Evolutionary conservation across 2,888 invertebrate species (phyloP).

Genomic region (Xylota sylvarum): DNA sequence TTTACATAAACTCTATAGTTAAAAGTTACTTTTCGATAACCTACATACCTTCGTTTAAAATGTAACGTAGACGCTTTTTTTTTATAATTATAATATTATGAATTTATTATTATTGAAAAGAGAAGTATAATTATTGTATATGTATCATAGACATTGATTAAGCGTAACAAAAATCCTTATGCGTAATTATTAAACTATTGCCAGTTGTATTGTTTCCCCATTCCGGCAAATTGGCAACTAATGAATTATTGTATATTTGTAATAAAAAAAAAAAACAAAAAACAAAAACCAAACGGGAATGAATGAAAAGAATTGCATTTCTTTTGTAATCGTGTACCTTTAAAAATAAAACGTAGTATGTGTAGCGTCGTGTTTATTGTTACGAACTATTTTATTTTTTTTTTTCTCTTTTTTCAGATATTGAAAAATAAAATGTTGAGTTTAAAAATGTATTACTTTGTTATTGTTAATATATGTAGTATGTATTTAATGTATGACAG

Average conservation of each 20-base stretch:
- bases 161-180: constrained; percentile 54
- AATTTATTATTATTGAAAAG: constrained; percentile 40
- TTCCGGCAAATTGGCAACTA: constrained; percentile 34
- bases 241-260: constrained; percentile 57
- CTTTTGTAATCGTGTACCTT: constrained; percentile 70
- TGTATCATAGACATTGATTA: constrained; percentile 56
- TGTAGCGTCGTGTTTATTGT: constrained; percentile 53
- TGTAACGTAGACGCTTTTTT: constrained; percentile 41
- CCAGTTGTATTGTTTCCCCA: constrained; percentile 59
- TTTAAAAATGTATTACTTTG: constrained; percentile 24
- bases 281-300: constrained; percentile 37
- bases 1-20: constrained; percentile 26
- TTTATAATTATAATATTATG: constrained; percentile 23
- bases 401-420: constrained; percentile 24
- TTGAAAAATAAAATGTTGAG: constrained; percentile 60
- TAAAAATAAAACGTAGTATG: constrained; percentile 32
- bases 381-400: constrained; percentile 24
- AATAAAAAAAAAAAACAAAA: constrained; percentile 23
- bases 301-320: constrained; percentile 50
- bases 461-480: neutral
- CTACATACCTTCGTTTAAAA: constrained; percentile 19
- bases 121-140: constrained; percentile 34
- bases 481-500: too few relatives aligned
- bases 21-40: constrained; percentile 15
- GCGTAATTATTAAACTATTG: constrained; percentile 39